Evolutionary conservation across 2,113 vertebrate species (phyloP), one percentile per base, ranked within the genome.

Genomic region (Poeciliopsis occidentalis): DNA sequence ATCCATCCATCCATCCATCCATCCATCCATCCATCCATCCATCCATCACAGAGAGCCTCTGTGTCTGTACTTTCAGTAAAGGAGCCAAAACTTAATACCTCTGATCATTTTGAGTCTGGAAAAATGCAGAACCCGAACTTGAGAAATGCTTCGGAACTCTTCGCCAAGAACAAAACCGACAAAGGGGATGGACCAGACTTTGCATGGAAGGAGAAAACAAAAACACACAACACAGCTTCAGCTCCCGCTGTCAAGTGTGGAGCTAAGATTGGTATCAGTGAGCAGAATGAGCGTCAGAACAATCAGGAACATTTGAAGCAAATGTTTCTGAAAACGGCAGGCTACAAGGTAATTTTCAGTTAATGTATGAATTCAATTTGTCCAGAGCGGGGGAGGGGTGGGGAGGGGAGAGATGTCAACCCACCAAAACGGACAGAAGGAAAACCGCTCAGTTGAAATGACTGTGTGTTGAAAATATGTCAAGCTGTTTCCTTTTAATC

Each of bases 401-500:
- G 29, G 29, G 29, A 2, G 29, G 29, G 29, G 29, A 29, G 37
- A 63, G 51, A 71, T 44, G 57, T 62, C 63, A 79, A 78, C 72
- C 64, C 71, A 77, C 22, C 57, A 60, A 71, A 79, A 71, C 47
- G 57, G 51, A 70, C 84, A 67, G 65, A 69, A 63, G 30, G 65
- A 78, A 79, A 86, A 67, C 61, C 69, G 69, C 66, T 80, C 11
- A 47, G 17, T 80, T 71, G 30, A 54, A 76, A 64, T 67, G 75
- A 75, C 62, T 31, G 54, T 71, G n/a, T n/a, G n/a, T n/a, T n/a
- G n/a, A n/a, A n/a, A n/a, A n/a, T n/a, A n/a, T n/a, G n/a, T n/a
- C n/a, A n/a, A n/a, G n/a, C n/a, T n/a, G n/a, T n/a, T n/a, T n/a
- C n/a, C n/a, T n/a, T n/a, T n/a, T n/a, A n/a, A n/a, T n/a, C n/a